phyloP scores from a whole-genome alignment of 2,797 vertebrate species.

The Somateria mollissima region DNA sequence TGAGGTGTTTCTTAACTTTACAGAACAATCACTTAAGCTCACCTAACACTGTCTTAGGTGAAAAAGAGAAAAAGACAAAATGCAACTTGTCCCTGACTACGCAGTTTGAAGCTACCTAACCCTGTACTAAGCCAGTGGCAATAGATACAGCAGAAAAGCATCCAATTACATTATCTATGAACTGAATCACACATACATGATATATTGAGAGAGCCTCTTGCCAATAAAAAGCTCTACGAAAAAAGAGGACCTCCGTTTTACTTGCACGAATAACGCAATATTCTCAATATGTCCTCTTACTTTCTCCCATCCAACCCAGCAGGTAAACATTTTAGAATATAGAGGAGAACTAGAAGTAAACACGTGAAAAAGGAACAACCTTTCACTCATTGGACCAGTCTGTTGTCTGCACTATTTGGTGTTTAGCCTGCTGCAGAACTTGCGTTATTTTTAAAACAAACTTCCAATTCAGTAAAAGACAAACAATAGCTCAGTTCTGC shows the following conservation, averaged over 20 bases:
- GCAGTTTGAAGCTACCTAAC: background rate
- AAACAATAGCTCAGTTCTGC: background rate
- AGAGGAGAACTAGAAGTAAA: background rate
- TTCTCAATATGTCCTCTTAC: background rate
- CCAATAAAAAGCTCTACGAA: background rate
- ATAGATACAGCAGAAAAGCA: background rate
- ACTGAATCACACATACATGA: background rate
- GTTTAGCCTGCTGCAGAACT: background rate
- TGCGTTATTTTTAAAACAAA: background rate
- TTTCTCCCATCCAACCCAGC: background rate
- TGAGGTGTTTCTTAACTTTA: background rate
- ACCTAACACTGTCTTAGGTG: background rate
- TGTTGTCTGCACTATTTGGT: background rate
- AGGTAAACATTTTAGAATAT: background rate
- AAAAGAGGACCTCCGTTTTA: background rate
- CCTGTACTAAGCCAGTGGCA: fast-evolving
- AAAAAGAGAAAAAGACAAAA: background rate
- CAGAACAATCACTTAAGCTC: background rate
- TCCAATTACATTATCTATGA: background rate
- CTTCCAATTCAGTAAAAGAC: background rate
- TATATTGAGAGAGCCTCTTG: background rate
- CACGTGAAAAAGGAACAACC: background rate
- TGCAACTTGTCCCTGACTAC: background rate
- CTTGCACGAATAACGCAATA: background rate
- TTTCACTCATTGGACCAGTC: background rate